Percentiles rank a stretch among this genome's conserved stretches.
Conservation (phyloP, 2,888 invertebrate species). For the Belgica antarctica region DNA sequence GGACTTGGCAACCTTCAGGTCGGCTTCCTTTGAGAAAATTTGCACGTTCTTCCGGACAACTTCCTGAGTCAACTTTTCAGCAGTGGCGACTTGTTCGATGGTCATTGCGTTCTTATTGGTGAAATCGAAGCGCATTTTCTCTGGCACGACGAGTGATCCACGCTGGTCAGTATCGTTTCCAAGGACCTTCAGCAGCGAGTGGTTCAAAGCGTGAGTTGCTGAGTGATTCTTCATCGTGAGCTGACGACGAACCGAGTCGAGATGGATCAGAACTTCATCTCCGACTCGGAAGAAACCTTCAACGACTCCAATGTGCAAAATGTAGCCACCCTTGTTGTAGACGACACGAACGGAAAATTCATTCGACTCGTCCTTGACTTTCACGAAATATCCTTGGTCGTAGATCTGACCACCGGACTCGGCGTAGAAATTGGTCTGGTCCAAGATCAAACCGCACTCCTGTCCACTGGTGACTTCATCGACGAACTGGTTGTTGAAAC, state of each 20-base stretch:
- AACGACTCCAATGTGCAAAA: constrained; percentile 87
- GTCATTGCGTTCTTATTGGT: constrained; percentile 92
- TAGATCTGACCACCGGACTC: constrained; percentile 99
- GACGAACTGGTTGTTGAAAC: constrained; percentile 80
- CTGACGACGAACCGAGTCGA: constrained; percentile 81
- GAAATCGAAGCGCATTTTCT: constrained; percentile 95
- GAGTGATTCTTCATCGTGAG: constrained; percentile 99
- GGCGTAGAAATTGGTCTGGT: constrained; percentile 94
- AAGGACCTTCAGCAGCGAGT: constrained; percentile 84
- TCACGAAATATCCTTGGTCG: constrained; percentile 90
- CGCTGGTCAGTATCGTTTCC: constrained; percentile 91
- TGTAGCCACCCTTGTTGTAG: constrained; percentile 93
- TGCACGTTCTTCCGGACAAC: constrained; percentile 72
- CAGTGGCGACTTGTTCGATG: constrained; percentile 78
- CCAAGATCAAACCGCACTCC: constrained; percentile 87
- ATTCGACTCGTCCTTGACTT: constrained; percentile 76
- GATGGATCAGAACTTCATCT: constrained; percentile 74
- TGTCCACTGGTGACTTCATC: constrained; percentile 76
- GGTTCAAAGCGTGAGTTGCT: constrained; percentile 96
- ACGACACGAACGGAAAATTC: constrained; percentile 92
- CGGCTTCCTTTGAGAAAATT: constrained; percentile 86
- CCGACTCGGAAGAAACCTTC: constrained; percentile 82
- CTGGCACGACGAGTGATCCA: constrained; percentile 96
- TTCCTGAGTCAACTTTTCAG: constrained; percentile 76
- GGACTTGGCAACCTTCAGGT: constrained; percentile 80